Conservation (phyloP, 2,113 vertebrate species). For the Notothenia rossii region DNA sequence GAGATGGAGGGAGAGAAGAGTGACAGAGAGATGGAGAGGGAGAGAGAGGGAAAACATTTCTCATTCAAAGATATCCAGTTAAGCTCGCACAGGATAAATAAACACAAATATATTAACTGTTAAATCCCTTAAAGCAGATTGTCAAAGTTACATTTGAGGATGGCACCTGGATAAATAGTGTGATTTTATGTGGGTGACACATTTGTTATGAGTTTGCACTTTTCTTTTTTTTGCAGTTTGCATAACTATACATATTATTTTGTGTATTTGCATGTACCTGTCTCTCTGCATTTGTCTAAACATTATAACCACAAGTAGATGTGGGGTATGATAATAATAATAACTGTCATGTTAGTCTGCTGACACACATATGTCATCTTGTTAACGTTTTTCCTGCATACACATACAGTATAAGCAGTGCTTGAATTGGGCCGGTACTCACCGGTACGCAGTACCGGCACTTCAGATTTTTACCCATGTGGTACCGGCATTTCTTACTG, state of each 20-base stretch:
- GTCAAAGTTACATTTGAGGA: conserved; percentile 7
- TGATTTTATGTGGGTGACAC: conserved; percentile 26
- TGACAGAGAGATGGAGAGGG: conserved; percentile 7
- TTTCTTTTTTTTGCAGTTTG: conserved; percentile 25
- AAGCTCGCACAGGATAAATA: background rate
- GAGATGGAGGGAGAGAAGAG: conserved; percentile 37
- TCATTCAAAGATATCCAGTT: conserved; percentile 24
- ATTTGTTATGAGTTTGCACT: conserved; percentile 22
- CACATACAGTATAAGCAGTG: too few species aligned
- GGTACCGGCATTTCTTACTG: too few species aligned
- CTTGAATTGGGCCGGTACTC: too few species aligned
- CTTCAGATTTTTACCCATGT: too few species aligned
- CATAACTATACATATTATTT: background rate
- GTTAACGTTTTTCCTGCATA: too few species aligned
- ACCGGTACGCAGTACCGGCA: too few species aligned
- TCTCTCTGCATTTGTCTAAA: conserved; percentile 30
- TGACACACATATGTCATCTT: conserved; percentile 11
- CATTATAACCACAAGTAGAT: background rate
- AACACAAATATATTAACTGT: background rate
- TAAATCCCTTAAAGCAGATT: background rate
- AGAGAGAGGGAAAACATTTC: conserved; percentile 11
- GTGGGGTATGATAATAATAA: background rate
- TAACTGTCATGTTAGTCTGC: background rate
- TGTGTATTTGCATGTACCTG: conserved; percentile 6
- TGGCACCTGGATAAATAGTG: conserved; percentile 8